Conservation (phyloP, 2,113 vertebrate species). For the Hippocampus abdominalis region DNA sequence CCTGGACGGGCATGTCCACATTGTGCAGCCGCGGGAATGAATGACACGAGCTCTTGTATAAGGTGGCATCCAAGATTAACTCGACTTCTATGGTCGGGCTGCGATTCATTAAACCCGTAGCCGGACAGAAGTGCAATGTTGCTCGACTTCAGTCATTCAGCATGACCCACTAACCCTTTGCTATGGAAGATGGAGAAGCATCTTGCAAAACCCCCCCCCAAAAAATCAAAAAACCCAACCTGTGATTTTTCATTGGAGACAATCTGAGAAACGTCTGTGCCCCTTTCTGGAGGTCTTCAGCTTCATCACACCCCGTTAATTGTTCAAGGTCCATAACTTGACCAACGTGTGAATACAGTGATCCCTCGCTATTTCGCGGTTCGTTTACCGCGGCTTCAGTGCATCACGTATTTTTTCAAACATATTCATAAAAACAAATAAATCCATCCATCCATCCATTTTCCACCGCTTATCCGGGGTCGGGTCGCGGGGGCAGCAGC, state of each 20-base stretch:
- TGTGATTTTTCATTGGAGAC: neutral
- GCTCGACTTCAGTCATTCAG: slow-evolving; percentile 2
- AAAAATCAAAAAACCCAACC: no score
- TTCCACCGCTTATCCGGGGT: no score
- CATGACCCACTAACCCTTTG: neutral
- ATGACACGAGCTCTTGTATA: neutral
- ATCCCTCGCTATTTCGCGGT: no score
- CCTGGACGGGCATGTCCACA: neutral
- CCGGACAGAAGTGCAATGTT: neutral
- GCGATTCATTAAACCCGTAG: neutral
- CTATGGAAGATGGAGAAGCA: neutral
- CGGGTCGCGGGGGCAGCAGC: no score
- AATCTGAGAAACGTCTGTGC: neutral
- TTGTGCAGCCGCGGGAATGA: neutral
- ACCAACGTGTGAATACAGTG: no score
- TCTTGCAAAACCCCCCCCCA: neutral
- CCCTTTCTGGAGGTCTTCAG: neutral
- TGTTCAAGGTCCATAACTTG: neutral
- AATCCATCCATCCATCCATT: no score
- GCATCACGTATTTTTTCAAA: no score
- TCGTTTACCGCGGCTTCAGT: no score
- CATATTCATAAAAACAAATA: no score
- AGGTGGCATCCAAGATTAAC: neutral
- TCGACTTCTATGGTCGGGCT: neutral
- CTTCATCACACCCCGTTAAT: neutral